These are phyloP conservation scores for Dendrolimus houi DNA, from an alignment of 2,888 invertebrate species.

Conservation along the genomic window DNA sequence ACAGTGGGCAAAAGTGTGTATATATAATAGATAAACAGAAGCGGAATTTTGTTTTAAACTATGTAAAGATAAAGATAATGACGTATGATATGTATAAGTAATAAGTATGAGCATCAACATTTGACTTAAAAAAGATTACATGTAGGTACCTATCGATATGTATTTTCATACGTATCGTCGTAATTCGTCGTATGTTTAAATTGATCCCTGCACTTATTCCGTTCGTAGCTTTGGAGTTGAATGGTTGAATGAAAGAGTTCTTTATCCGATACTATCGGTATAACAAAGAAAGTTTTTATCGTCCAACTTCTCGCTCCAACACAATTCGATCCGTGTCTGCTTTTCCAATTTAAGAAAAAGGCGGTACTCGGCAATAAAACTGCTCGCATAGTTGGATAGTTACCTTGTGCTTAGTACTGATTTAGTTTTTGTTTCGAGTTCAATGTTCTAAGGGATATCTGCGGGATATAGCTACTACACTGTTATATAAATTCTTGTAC, in stretches of 20 bases:
- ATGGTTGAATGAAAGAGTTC: constrained; percentile 54
- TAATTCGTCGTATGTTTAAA: too few relatives aligned
- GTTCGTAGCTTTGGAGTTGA: constrained; percentile 24
- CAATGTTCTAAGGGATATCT: neutral
- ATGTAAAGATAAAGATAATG: too few relatives aligned
- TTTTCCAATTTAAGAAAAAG: constrained; percentile 65
- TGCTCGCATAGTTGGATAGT: neutral
- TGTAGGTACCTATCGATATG: too few relatives aligned
- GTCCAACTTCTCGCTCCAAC: constrained; percentile 48
- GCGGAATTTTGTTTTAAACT: too few relatives aligned
- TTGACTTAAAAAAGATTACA: too few relatives aligned
- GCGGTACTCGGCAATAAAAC: constrained; percentile 19
- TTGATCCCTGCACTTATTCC: constrained; percentile 22
- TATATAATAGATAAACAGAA: too few relatives aligned
- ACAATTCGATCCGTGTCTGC: constrained; percentile 51
- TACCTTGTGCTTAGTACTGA: constrained; percentile 7
- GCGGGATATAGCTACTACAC: constrained; percentile 10
- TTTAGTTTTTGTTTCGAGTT: constrained; percentile 6
- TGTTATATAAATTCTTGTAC: too few relatives aligned
- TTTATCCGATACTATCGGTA: constrained; percentile 53
- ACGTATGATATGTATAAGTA: too few relatives aligned
- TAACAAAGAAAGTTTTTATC: constrained; percentile 75
- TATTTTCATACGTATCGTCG: too few relatives aligned
- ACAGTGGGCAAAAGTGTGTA: too few relatives aligned
- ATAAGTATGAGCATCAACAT: too few relatives aligned